Conservation (phyloP, 2,113 vertebrate genomes). For the Aegithalos caudatus region DNA sequence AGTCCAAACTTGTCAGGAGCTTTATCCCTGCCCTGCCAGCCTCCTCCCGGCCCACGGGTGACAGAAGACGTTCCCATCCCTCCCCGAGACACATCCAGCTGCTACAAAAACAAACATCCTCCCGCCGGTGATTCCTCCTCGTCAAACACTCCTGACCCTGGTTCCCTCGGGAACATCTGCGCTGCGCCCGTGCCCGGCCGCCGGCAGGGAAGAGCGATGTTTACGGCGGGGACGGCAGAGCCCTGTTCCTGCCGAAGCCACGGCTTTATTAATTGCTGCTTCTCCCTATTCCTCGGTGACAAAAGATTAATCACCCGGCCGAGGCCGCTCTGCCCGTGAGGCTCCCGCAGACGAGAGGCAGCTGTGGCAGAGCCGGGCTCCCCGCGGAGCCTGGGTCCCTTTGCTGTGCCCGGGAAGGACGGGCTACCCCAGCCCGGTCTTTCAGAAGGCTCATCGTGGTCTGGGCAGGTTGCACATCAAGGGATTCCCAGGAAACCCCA, state of each 20-base stretch:
- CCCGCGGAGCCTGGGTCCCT: background rate
- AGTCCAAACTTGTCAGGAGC: conserved; percentile 74
- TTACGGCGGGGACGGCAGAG: background rate
- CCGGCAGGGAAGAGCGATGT: background rate
- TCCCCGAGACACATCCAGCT: conserved; percentile 42
- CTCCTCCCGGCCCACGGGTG: conserved; percentile 51
- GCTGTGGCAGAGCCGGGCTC: background rate
- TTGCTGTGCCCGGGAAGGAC: accelerated
- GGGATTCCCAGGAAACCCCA: background rate
- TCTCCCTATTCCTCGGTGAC: background rate
- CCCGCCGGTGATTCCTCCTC: conserved; percentile 18
- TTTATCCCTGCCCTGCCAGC: conserved; percentile 64
- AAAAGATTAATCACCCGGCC: conserved; percentile 17
- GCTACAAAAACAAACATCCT: conserved; percentile 68
- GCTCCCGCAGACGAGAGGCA: conserved; percentile 47
- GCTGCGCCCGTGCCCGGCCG: background rate
- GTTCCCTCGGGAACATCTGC: background rate
- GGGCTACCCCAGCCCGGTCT: accelerated
- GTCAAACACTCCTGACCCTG: conserved; percentile 46
- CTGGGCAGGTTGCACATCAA: background rate
- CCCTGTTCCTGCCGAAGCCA: background rate
- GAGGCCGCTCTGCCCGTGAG: background rate
- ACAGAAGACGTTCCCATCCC: conserved; percentile 66
- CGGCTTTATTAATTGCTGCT: conserved; percentile 5
- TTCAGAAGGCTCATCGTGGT: accelerated